phyloP scores from a whole-genome alignment of 2,113 vertebrate genomes.

The Antennarius striatus region DNA sequence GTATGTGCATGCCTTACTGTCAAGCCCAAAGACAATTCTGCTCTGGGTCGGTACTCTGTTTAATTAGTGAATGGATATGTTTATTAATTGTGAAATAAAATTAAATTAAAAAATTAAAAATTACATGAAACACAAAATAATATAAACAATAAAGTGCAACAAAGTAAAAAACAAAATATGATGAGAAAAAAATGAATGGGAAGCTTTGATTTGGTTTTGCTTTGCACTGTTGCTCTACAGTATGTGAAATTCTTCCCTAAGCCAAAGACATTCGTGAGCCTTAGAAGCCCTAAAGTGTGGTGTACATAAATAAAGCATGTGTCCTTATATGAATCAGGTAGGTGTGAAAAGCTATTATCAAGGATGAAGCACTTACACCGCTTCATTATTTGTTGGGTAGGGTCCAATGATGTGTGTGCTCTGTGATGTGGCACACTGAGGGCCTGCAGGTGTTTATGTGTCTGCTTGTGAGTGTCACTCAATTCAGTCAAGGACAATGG shows the following conservation, averaged over 20 bases:
- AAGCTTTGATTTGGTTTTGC: too few relatives aligned
- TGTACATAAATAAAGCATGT: constrained; percentile 15
- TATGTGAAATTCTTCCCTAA: not conserved
- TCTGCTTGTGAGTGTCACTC: not conserved
- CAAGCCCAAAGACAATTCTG: constrained; percentile 9
- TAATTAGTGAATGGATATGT: constrained; percentile 6
- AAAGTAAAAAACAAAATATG: too few relatives aligned
- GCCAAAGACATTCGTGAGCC: not conserved
- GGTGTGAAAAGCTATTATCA: constrained; percentile 42
- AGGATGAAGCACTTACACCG: constrained; percentile 7
- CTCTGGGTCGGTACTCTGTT: constrained; percentile 10
- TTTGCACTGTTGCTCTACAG: not conserved
- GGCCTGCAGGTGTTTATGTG: not conserved
- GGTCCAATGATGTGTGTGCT: not conserved
- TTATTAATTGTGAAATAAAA: constrained; percentile 15
- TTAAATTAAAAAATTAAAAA: not conserved
- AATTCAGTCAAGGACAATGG: constrained; percentile 24
- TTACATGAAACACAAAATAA: not conserved
- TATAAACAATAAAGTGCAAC: too few relatives aligned
- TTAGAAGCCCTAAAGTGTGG: constrained; percentile 14
- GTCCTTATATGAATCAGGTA: constrained; percentile 32
- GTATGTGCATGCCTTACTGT: constrained; percentile 14
- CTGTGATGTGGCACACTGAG: constrained; percentile 3
- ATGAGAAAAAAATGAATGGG: too few relatives aligned
- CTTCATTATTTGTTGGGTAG: constrained; percentile 14